Evolutionary conservation across 2,888 invertebrate genomes (phyloP).

Genomic region (Idaea biselata): DNA sequence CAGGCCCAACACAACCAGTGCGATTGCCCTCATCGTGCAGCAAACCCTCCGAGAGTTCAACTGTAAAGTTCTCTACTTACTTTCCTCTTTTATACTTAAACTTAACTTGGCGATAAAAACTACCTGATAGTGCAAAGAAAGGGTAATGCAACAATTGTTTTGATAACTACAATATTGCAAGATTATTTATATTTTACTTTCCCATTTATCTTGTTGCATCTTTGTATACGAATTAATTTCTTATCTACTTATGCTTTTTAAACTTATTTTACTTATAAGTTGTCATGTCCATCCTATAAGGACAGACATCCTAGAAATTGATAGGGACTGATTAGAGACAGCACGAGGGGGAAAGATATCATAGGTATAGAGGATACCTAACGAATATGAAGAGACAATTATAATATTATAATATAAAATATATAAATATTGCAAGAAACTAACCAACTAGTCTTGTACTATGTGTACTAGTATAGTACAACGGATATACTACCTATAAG

Average conservation of each 20-base stretch:
- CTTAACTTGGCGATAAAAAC: neutral
- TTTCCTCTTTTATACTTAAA: neutral
- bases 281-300: too few relatives aligned
- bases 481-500: too few relatives aligned
- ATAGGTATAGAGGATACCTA: too few relatives aligned
- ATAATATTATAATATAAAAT: too few relatives aligned
- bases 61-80: constrained; percentile 38
- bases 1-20: constrained; percentile 55
- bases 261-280: too few relatives aligned
- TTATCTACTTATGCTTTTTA: neutral
- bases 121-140: neutral
- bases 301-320: too few relatives aligned
- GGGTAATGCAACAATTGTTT: neutral
- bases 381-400: too few relatives aligned
- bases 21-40: constrained; percentile 62
- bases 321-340: too few relatives aligned
- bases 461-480: too few relatives aligned
- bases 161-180: neutral
- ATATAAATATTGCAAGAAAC: too few relatives aligned
- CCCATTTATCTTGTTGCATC: neutral
- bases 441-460: too few relatives aligned
- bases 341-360: too few relatives aligned
- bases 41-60: constrained; percentile 48
- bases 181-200: constrained; percentile 1
- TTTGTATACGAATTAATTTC: neutral